Evolutionary conservation across 2,888 invertebrate species (phyloP), one percentile per base, ranked within the genome.

Genomic region (Xanthorhoe spadicearia): DNA sequence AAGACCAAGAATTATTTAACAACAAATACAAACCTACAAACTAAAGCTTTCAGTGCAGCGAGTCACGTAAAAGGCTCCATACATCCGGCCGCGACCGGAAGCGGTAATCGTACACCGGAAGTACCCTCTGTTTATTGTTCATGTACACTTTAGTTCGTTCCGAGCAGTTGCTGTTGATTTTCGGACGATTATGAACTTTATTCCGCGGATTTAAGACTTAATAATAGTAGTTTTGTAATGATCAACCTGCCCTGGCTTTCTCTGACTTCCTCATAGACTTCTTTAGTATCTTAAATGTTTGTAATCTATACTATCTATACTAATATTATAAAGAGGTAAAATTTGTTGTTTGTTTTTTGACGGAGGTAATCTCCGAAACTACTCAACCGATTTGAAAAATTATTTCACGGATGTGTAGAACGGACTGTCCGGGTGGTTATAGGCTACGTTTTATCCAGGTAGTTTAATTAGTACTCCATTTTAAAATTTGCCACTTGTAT

Each of bases 91-190:
- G 77, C 77, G 61, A 67, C 77, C 80, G 82, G 83, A 83, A 78
- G 73, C 76, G 70, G 83, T 81, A 79, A 83, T 79, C 81, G 79
- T 75, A 65, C 70, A 73, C 77, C 80, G 83, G 83, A 83, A 78
- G 76, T 70, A 50, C 69, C 71, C 70, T 71, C 75, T 75, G 77
- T 79, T 81, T 79, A 83, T 80, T 81, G 81, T 81, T 76, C 76
- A 73, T 74, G 69, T 72, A 69, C 64, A 64, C 50, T 64, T 60
- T 54, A 61, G 59, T 38, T 54, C 61, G 51, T 67, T 32, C 51
- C 3, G 48, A 9, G 28, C 56, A 57, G 51, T 63, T 13, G 1
- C 15, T 15, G n/a, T 0, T 5, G 23, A n/a, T 13, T 55, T 18
- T 28, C 2, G 13, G 7, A 19, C 0, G 5, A 18, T 53, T 61